These are phyloP conservation scores for Andrena camellia DNA, from an alignment of 2,888 invertebrate species.

Conservation along the genomic window DNA sequence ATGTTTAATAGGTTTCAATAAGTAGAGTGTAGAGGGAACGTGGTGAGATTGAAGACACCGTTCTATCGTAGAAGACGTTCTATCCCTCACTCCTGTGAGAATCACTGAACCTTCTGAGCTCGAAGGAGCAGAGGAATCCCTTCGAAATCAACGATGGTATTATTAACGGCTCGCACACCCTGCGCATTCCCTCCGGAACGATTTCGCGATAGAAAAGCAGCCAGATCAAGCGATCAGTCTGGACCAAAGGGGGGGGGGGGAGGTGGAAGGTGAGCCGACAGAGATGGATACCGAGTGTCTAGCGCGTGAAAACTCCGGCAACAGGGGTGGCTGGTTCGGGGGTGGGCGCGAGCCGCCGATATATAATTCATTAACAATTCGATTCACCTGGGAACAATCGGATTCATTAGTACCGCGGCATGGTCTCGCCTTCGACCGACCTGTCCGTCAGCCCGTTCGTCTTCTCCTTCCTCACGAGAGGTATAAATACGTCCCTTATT, in stretches of 20 bases:
- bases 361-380: constrained; percentile 84
- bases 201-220: constrained; percentile 61
- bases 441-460: constrained; percentile 65
- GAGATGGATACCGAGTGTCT: constrained; percentile 65
- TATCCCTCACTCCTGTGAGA: background rate
- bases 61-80: background rate
- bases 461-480: constrained; percentile 63
- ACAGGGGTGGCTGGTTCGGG: constrained; percentile 32
- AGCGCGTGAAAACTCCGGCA: constrained; percentile 47
- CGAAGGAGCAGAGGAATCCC: background rate
- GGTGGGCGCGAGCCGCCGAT: constrained; percentile 72
- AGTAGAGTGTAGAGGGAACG: background rate
- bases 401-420: constrained; percentile 79
- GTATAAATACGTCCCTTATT: constrained; percentile 77
- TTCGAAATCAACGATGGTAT: constrained; percentile 61
- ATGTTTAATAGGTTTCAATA: constrained; percentile 2
- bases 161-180: constrained; percentile 69
- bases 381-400: constrained; percentile 82
- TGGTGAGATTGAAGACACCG: background rate
- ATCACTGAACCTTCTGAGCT: background rate
- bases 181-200: constrained; percentile 67
- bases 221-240: constrained; percentile 45
- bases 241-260: constrained; percentile 39
- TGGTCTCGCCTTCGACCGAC: constrained; percentile 66
- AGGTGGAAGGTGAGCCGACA: constrained; percentile 63